Base-by-base conservation (phyloP, 1,140 invertebrate species). In the Drosophila orena region DNA sequence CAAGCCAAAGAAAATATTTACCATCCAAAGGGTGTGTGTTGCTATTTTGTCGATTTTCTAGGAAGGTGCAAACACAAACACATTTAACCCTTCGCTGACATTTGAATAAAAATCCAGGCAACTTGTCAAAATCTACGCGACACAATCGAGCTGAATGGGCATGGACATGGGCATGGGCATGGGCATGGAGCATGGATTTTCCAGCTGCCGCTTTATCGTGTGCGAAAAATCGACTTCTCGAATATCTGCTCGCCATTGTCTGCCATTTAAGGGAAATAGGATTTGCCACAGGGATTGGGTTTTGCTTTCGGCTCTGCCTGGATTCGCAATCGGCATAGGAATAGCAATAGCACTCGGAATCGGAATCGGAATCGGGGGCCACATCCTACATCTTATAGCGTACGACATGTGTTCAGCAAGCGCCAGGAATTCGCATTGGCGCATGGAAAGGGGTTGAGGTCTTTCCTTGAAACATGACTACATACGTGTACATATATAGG, bases 31-130 rank as follows among this genome's bases (percentile, higher is more conserved):
- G 35, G 49, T 60, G 57, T 61, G 59, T 62, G 24, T 22, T 59
- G 59, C 59, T 62, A 62, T 62, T 56, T 76, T 55, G 53, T 49
- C 59, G 27, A 53, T 65, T 76, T 69, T 77, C 73, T 69, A 50
- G 55, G 73, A 77, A 77, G 72, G 72, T 71, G 68, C 42, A 38
- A 40, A 24, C 24, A 34, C 15, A 44, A 14, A 44, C 55, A 68
- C 52, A 56, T 64, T 89, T 89, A 88, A 89, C 84, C 84, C 84
- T 88, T 89, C 60, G 61, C 76, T 79, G 77, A 77, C 84, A 88
- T 85, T 88, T 86, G 83, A 86, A 86, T 86, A 88, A 56, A 49
- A 85, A 88, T 86, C 70, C 64, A 59, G 79, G 79, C 70, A 88
- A 86, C 65, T 79, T 79, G 79, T 83, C 83, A 79, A 88, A 88